These are phyloP conservation scores for Exocentrus adspersus DNA, from an alignment of 2,888 invertebrate genomes.

Conservation along the genomic window DNA sequence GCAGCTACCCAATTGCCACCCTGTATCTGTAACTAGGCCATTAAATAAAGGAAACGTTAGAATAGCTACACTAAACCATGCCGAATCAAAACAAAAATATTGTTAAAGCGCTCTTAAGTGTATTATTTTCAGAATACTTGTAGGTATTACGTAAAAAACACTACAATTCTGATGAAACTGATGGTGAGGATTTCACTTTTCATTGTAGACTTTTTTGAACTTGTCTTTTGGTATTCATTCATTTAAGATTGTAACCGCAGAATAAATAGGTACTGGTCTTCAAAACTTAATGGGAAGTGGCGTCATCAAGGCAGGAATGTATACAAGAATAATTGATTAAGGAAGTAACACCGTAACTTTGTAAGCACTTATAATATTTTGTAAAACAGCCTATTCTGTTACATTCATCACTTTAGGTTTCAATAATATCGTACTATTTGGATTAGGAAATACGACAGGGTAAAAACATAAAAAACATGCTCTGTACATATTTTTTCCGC, in stretches of 20 bases:
- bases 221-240: not conserved
- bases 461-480: too few relatives aligned
- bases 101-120: conserved; percentile 12
- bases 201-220: conserved; percentile 14
- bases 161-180: conserved; percentile 8
- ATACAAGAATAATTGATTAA: not conserved
- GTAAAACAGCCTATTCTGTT: too few relatives aligned
- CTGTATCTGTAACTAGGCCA: not conserved
- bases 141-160: conserved; percentile 15
- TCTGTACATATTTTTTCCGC: too few relatives aligned
- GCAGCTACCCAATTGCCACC: not conserved
- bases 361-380: too few relatives aligned
- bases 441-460: too few relatives aligned
- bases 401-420: too few relatives aligned
- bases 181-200: conserved; percentile 18
- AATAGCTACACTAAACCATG: conserved; percentile 6
- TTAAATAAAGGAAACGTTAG: conserved; percentile 12
- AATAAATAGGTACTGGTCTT: not conserved
- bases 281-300: not conserved
- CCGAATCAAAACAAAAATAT: conserved; percentile 14
- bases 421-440: too few relatives aligned
- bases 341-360: not conserved
- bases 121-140: conserved; percentile 14
- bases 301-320: not conserved
- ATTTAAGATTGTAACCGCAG: not conserved